phyloP scores from a whole-genome alignment of 1,140 invertebrate genomes.

The Zaprionus ghesquierei region DNA sequence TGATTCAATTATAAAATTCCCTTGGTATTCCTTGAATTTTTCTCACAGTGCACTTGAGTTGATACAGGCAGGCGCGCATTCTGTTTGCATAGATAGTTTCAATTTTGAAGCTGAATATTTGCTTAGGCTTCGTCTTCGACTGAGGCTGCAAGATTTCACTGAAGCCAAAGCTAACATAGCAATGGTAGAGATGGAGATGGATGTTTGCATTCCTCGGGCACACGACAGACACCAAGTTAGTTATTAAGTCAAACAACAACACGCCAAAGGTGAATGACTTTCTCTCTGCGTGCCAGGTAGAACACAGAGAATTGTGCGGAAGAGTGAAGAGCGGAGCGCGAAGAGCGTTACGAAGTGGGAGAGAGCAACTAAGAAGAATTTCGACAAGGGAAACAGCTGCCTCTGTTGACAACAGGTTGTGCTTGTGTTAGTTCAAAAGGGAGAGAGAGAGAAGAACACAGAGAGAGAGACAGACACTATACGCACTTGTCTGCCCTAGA shows the following conservation, averaged over 20 bases:
- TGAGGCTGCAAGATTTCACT: conserved; percentile 20
- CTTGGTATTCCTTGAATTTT: not conserved
- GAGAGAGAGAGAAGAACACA: not conserved
- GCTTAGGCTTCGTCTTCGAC: conserved; percentile 2
- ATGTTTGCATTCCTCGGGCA: conserved; percentile 50
- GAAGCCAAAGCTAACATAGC: not conserved
- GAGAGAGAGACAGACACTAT: not conserved
- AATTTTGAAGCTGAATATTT: conserved; percentile 20
- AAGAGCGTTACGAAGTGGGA: conserved; percentile 13
- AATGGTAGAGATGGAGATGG: not conserved
- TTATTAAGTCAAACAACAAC: conserved; percentile 47
- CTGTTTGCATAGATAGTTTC: not conserved
- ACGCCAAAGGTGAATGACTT: conserved; percentile 77
- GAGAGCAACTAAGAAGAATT: conserved; percentile 32
- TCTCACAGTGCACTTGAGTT: conserved; percentile 1
- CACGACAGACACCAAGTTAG: conserved; percentile 39
- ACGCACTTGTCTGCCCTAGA: conserved; percentile 30
- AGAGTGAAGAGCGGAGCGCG: conserved; percentile 21
- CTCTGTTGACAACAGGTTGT: conserved; percentile 35
- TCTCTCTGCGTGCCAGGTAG: conserved; percentile 52
- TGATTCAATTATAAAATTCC: not conserved
- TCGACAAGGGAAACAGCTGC: conserved; percentile 7
- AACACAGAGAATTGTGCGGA: conserved; percentile 7
- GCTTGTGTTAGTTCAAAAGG: not conserved
- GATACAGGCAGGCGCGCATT: not conserved